Evolutionary conservation across 2,797 vertebrate genomes (phyloP), one percentile per base, ranked within the genome.

Genomic region (Micromesistius poutassou): DNA sequence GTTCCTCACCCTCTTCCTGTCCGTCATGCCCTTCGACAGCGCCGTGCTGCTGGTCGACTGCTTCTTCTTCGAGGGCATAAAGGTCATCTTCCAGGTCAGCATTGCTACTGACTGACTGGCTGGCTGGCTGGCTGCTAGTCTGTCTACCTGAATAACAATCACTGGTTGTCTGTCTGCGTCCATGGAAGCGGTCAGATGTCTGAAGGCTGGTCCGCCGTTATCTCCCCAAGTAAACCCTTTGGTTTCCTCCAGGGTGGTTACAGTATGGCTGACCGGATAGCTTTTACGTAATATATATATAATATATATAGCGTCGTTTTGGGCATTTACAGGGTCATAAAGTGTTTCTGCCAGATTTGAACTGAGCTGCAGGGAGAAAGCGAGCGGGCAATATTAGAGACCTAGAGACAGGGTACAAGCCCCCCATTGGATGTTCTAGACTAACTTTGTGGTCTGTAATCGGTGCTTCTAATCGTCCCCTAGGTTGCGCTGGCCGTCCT

Each of bases 31-130:
- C 30, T 99, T 99, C 3, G 96, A 98, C 90, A 98, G 97, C 0
- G 97, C 98, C 0, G 97, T 97, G 74, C 91, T 98, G 30, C 91
- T 98, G 76, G 96, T 99, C 0, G 98, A 99, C 93, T 98, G 97
- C 84, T 99, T 99, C 87, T 99, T 99, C 94, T 98, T 97, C 0
- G 97, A 99, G 86, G 98, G 98, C 79, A 97, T 99, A 89, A 99
- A 97, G 83, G 95, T 98, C 82, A 95, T 97, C 89, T 95, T 99
- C 86, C 98, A 99, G 91, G 93, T 93, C 19, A 46, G n/a, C 14
- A 14, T 10, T n/a, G 30, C n/a, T 8, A 6, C 30, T 71, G 50
- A 5, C 19, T 25, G 5, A 7, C 55, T 68, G 62, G 10, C 22
- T 25, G 22, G 25, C 55, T 50, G 46, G 2, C 55, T 66, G 55